These are phyloP conservation scores for Invenusta paracnida DNA, from an alignment of 2,888 invertebrate genomes.

Conservation along the genomic window DNA sequence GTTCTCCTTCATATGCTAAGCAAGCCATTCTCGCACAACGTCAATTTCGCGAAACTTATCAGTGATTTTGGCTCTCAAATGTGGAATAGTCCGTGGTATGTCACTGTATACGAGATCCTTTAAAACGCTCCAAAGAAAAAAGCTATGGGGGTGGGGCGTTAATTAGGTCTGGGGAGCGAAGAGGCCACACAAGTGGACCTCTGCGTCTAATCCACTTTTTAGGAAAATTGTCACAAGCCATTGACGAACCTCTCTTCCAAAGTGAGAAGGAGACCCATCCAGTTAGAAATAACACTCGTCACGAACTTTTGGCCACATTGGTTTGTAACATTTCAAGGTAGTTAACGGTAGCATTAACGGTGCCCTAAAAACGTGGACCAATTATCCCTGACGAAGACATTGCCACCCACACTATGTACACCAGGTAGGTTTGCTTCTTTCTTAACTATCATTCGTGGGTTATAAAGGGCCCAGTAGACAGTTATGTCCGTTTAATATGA, in stretches of 20 bases:
- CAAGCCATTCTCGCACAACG: not conserved
- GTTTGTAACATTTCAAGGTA: not conserved
- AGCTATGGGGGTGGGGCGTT: not conserved
- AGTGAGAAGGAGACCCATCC: not conserved
- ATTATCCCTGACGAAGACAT: not conserved
- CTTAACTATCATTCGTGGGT: not conserved
- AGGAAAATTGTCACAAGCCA: not conserved
- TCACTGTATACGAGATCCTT: not conserved
- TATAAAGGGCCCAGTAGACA: not conserved
- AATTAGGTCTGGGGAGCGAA: not conserved
- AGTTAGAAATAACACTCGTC: not conserved
- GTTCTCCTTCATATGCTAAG: not conserved
- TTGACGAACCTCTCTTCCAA: not conserved
- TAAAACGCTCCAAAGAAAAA: not conserved
- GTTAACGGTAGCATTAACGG: not conserved
- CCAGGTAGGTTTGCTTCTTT: not conserved
- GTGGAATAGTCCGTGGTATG: not conserved
- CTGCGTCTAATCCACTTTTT: not conserved
- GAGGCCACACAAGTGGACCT: not conserved
- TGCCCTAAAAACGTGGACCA: not conserved
- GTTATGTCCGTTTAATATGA: not conserved
- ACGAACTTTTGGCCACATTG: not conserved
- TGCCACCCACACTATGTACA: not conserved
- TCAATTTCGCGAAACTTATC: not conserved
- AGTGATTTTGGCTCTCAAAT: not conserved